phyloP scores from a whole-genome alignment of 1,140 invertebrate species.

The Druon quercuslanigerum region DNA sequence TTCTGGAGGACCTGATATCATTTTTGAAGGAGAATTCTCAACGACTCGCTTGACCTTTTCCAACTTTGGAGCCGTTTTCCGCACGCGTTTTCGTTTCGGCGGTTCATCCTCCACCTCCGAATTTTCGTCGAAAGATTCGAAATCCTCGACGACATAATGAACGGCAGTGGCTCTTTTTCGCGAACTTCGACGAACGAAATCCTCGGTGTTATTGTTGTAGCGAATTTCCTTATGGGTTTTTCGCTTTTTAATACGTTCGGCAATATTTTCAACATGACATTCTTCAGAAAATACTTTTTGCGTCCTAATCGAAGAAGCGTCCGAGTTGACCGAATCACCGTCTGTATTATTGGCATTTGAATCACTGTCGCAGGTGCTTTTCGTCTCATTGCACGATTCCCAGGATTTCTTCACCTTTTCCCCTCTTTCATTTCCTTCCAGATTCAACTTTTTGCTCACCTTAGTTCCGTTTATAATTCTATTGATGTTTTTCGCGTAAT shows the following conservation, averaged over 20 bases:
- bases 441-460: slow-evolving; percentile 56
- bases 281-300: slow-evolving; percentile 35
- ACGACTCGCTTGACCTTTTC: not conserved
- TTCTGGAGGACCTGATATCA: slow-evolving; percentile 1
- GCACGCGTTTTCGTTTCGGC: slow-evolving; percentile 1
- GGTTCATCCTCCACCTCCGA: not conserved
- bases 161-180: slow-evolving; percentile 30
- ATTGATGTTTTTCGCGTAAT: slow-evolving; percentile 63
- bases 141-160: not conserved
- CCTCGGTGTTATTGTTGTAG: not conserved
- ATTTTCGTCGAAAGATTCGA: slow-evolving; percentile 2
- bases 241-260: slow-evolving; percentile 70
- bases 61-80: slow-evolving; percentile 29
- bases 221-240: slow-evolving; percentile 50
- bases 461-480: slow-evolving; percentile 65
- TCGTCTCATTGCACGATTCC: slow-evolving; percentile 32
- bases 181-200: not conserved
- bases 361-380: slow-evolving; percentile 1
- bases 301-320: not conserved
- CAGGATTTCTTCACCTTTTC: slow-evolving; percentile 33
- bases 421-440: slow-evolving; percentile 39
- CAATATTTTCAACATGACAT: slow-evolving; percentile 66
- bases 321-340: not conserved
- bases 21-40: slow-evolving; percentile 1
- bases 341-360: not conserved